phyloP scores from a whole-genome alignment of 2,888 invertebrate species.

The Andrena flavipes region DNA sequence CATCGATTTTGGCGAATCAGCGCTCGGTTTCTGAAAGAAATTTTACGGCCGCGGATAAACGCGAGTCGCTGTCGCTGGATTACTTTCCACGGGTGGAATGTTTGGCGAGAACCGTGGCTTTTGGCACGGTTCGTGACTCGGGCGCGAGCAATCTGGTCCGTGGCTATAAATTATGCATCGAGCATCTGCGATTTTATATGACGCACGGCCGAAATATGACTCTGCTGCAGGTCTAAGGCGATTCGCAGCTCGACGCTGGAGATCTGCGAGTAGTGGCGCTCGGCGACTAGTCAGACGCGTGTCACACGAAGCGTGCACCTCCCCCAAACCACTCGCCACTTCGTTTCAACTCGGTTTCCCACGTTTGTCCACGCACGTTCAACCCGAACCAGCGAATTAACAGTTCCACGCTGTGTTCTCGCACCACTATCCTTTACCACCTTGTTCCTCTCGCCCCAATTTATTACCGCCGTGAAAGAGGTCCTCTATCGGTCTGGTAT shows the following conservation, averaged over 20 bases:
- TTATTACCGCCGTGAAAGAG: constrained; percentile 11
- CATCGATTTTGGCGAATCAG: too few species aligned
- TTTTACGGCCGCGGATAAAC: too few species aligned
- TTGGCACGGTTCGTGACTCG: too few species aligned
- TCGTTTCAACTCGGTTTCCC: background rate
- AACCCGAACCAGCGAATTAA: constrained; percentile 19
- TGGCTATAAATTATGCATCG: too few species aligned
- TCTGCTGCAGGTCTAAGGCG: background rate
- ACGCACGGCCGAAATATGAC: too few species aligned
- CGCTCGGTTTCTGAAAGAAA: too few species aligned
- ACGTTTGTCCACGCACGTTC: background rate
- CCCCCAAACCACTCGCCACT: background rate
- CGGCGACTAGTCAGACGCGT: background rate
- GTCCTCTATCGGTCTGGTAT: background rate
- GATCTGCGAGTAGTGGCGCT: background rate
- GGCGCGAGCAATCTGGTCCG: too few species aligned
- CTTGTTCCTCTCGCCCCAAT: constrained; percentile 7
- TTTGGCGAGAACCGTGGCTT: too few species aligned
- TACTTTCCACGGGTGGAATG: too few species aligned
- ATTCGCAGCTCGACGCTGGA: background rate
- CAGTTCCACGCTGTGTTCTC: background rate
- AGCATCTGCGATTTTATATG: too few species aligned
- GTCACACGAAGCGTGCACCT: background rate
- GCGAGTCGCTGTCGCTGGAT: too few species aligned
- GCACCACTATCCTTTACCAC: background rate